Conservation (phyloP, 2,888 invertebrate genomes). For the Himalopsyche japonica region DNA sequence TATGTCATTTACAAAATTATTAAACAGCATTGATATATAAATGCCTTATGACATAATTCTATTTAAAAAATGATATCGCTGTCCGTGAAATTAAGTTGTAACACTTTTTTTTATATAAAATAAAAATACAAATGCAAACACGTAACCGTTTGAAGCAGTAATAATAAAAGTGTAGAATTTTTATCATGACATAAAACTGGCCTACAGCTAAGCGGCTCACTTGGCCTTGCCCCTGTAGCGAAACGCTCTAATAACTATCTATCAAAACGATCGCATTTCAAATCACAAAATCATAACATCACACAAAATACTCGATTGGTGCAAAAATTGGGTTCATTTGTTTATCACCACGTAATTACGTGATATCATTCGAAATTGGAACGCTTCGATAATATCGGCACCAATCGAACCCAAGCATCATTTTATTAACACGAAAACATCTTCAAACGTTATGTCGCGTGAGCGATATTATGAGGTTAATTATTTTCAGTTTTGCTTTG, state of each 20-base stretch:
- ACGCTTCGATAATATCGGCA: background rate
- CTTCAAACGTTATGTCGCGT: background rate
- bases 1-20: no score
- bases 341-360: background rate
- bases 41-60: background rate
- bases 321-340: background rate
- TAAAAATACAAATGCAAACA: background rate
- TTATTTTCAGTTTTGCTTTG: background rate
- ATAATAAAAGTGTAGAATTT: background rate
- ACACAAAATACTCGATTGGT: background rate
- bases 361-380: background rate
- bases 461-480: background rate
- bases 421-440: background rate
- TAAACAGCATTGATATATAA: no score
- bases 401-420: background rate
- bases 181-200: background rate
- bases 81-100: background rate
- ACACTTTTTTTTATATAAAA: no score
- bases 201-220: background rate
- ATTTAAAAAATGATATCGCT: background rate
- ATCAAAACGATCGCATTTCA: slow-evolving; percentile 17
- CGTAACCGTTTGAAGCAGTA: background rate
- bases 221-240: slow-evolving; percentile 25
- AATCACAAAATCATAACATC: background rate
- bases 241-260: slow-evolving; percentile 24